Conservation (phyloP, 2,888 invertebrate genomes). For the Brachylomia viminalis region DNA sequence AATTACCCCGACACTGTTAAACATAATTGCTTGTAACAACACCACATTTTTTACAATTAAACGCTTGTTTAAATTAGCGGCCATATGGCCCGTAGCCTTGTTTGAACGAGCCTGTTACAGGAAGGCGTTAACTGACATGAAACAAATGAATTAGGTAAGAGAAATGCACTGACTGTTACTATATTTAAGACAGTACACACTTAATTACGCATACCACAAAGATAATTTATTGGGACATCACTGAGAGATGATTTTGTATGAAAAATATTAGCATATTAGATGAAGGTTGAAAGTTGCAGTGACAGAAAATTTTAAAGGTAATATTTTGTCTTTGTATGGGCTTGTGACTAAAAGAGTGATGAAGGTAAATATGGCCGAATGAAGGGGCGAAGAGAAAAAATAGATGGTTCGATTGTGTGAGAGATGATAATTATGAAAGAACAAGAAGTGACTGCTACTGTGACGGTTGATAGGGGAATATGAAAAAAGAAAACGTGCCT, state of each 20-base stretch:
- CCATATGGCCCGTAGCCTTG: slow-evolving; percentile 29
- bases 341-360: too few relatives aligned
- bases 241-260: background rate
- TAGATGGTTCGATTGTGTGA: background rate
- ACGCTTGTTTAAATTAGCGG: slow-evolving; percentile 31
- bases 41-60: slow-evolving; percentile 47
- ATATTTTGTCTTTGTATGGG: too few relatives aligned
- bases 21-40: slow-evolving; percentile 33
- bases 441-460: background rate
- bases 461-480: background rate
- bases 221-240: background rate
- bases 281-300: background rate
- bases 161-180: slow-evolving; percentile 6
- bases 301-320: background rate
- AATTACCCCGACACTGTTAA: background rate
- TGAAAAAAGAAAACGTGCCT: too few relatives aligned
- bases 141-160: slow-evolving; percentile 34
- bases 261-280: background rate
- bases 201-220: slow-evolving; percentile 10
- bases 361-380: background rate
- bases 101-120: slow-evolving; percentile 36
- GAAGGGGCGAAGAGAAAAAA: background rate
- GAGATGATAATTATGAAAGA: background rate
- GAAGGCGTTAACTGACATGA: slow-evolving; percentile 27
- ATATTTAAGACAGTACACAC: slow-evolving; percentile 12